Evolutionary conservation across 2,888 invertebrate genomes (phyloP), one percentile per base, ranked within the genome.

Genomic region (Agrilus biguttatus): DNA sequence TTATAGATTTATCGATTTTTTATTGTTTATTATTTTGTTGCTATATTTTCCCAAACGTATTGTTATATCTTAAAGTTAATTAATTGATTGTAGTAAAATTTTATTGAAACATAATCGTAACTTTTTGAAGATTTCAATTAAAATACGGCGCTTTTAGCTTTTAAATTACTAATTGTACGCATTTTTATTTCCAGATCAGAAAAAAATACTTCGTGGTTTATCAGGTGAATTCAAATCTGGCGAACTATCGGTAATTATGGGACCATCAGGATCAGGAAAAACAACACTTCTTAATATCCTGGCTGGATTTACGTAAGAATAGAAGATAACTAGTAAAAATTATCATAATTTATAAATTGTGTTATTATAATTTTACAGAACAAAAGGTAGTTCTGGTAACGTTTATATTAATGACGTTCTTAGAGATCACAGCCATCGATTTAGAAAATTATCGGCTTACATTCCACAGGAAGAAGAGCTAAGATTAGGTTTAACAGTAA

Each of bases 181-280:
- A 33, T 40, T 45, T 47, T 46, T 51, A 49, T 44, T 70, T 71
- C 6, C 71, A 89, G 88, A 83, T 44, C 68, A 69, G 14, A 92
- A 92, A 65, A 78, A 83, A 58, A 91, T 93, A 54, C 73, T 93
- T 17, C 90, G 91, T 61, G 78, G 80, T 37, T 79, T 95, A 2
- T 75, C 83, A 53, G 95, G 95, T 0, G 74, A 80, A 56, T 80
- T 93, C 50, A 78, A 80, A 10, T 81, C 90, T 1, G 80, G 82
- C 21, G 83, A 91, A 62, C 70, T 95, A 51, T 82, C 90, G 32
- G 93, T 91, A 28, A 89, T 96, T 51, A 93, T 96, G 93, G 95
- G 95, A 0, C 95, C 95, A 1, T 92, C 92, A 0, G 95, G 95
- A 0, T 92, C 89, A 1, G 89, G 93, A 41, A 95, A 95, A 68